These are phyloP conservation scores for Zosterops borbonicus DNA, from an alignment of 2,113 vertebrate genomes.

Conservation along the genomic window DNA sequence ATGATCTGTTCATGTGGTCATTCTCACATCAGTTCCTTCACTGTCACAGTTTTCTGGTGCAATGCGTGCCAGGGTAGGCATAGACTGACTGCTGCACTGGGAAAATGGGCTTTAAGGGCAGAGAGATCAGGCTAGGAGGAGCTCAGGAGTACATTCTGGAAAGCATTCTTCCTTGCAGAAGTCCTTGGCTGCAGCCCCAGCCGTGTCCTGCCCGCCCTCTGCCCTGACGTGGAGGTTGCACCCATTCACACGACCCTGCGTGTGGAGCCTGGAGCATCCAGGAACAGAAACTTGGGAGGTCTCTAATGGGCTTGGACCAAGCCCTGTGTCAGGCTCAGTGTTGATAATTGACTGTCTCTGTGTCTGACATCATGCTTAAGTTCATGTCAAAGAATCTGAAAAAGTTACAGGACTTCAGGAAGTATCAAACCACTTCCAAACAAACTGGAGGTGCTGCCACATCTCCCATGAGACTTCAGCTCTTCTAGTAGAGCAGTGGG, in stretches of 20 bases:
- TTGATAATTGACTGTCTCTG: background rate
- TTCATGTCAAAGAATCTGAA: background rate
- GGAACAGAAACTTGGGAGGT: conserved; percentile 56
- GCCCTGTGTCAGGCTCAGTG: background rate
- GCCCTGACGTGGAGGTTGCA: background rate
- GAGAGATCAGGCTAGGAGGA: background rate
- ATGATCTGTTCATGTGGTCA: rapidly evolving
- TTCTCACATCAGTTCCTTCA: background rate
- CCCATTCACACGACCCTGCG: background rate
- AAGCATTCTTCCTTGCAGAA: background rate
- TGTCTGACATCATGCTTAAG: background rate
- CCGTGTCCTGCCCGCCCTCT: background rate
- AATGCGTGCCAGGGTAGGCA: rapidly evolving
- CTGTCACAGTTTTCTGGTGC: background rate
- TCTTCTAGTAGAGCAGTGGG: background rate
- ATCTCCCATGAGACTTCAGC: background rate
- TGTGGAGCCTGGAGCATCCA: background rate
- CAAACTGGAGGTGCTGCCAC: background rate
- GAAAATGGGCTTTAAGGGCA: background rate
- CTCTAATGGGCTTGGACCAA: conserved; percentile 27
- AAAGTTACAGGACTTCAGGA: background rate
- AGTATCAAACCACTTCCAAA: background rate
- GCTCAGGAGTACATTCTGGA: background rate
- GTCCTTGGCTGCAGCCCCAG: background rate
- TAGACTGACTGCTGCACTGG: background rate